A percentile compares a stretch with the other conserved stretches of the same genome.
These are phyloP conservation scores for Cryptomyrus ogoouensis DNA, from an alignment of 2,113 vertebrate species.

Conservation along the genomic window DNA sequence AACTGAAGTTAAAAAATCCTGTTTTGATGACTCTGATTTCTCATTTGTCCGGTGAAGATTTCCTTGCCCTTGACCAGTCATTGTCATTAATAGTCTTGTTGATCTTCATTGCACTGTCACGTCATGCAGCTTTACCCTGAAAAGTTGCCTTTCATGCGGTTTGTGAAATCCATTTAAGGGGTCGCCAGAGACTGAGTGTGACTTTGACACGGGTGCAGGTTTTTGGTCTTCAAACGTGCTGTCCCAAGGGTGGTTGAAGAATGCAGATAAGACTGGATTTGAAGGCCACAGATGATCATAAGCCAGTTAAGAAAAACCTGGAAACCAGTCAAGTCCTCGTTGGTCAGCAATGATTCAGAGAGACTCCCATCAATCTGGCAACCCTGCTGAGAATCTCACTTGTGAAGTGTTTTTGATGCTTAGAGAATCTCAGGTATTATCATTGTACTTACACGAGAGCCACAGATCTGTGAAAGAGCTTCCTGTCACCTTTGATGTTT, in stretches of 20 bases:
- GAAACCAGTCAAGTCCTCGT: not conserved
- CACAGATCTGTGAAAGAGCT: not conserved
- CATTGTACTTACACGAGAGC: not conserved
- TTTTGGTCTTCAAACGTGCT: not conserved
- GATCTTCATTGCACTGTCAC: not conserved
- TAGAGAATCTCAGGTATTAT: not conserved
- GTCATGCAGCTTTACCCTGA: not conserved
- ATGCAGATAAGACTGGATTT: not conserved
- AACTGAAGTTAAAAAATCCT: not conserved
- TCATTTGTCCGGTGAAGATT: not conserved
- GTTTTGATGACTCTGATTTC: not conserved
- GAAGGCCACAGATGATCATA: not conserved
- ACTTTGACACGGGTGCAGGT: not conserved
- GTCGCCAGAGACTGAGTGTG: not conserved
- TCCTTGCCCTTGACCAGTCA: not conserved
- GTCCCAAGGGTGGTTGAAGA: not conserved
- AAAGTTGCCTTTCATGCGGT: not conserved
- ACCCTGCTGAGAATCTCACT: not conserved
- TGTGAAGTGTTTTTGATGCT: constrained; percentile 7
- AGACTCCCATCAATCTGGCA: not conserved
- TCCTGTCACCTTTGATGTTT: constrained; percentile 5
- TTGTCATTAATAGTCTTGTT: not conserved
- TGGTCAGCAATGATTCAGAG: not conserved
- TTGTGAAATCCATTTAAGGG: not conserved
- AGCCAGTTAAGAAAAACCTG: not conserved